Conservation (phyloP, 2,888 invertebrate species). For the Pterobdella sp. region DNA sequence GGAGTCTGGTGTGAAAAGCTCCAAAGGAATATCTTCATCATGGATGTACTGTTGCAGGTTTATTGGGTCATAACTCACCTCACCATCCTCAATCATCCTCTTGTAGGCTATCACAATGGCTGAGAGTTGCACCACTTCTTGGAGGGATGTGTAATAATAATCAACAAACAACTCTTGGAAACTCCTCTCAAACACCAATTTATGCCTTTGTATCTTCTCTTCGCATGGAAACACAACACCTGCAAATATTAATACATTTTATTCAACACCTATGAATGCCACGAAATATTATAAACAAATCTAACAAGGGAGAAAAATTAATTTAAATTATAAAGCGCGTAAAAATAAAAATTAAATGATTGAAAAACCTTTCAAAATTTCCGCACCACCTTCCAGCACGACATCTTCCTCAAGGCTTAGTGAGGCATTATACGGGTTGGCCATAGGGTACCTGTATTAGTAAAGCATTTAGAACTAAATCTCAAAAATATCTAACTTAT, state of each 20-base stretch:
- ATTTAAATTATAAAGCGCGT: too few relatives aligned
- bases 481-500: too few relatives aligned
- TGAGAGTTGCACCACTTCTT: conserved; percentile 33
- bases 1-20: conserved; percentile 22
- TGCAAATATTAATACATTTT: too few relatives aligned
- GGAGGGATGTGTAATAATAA: conserved; percentile 32
- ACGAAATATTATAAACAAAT: too few relatives aligned
- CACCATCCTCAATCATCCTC: not conserved
- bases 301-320: too few relatives aligned
- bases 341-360: too few relatives aligned
- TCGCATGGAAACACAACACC: conserved; percentile 32
- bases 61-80: conserved; percentile 17
- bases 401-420: not conserved
- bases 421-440: not conserved
- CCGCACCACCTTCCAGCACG: conserved; percentile 3
- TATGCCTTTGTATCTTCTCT: conserved; percentile 32
- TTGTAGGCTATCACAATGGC: conserved; percentile 31
- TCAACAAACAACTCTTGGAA: conserved; percentile 32
- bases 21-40: conserved; percentile 26
- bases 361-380: too few relatives aligned
- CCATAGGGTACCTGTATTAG: not conserved
- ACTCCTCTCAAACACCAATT: conserved; percentile 34
- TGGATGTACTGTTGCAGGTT: conserved; percentile 34
- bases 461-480: too few relatives aligned
- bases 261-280: too few relatives aligned